A percentile compares a stretch with the other conserved stretches of the same genome.
These are phyloP conservation scores for Hippocampus kuda DNA, from an alignment of 2,797 vertebrate species.

Conservation along the genomic window DNA sequence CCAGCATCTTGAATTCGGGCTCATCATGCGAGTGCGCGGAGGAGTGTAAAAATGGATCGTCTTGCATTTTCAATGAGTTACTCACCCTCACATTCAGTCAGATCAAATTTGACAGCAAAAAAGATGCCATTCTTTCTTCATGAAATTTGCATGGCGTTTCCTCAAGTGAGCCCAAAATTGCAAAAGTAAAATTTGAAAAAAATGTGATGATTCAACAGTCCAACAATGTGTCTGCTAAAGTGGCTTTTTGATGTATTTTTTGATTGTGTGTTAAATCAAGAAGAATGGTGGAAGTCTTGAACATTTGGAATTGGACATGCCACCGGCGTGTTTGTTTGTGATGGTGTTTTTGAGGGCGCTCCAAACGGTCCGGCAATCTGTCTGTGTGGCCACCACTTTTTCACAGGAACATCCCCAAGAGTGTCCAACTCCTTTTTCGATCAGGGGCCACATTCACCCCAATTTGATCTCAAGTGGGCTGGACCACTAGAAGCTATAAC, in stretches of 20 bases:
- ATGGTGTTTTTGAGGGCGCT: neutral
- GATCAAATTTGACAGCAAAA: too few species aligned
- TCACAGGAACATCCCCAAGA: neutral
- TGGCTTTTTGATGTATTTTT: neutral
- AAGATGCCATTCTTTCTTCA: neutral
- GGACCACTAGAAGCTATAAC: too few species aligned
- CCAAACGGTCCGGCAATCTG: neutral
- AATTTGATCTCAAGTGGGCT: too few species aligned
- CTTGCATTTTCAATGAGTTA: neutral
- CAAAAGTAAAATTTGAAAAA: neutral
- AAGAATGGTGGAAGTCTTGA: neutral
- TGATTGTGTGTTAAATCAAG: neutral
- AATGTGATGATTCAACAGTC: too few species aligned
- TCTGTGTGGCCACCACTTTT: neutral
- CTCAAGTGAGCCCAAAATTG: neutral
- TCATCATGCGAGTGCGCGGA: neutral
- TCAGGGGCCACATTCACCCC: too few species aligned
- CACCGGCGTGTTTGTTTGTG: neutral
- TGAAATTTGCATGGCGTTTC: neutral
- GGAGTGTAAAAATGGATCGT: neutral
- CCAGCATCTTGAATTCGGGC: neutral
- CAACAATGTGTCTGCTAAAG: neutral
- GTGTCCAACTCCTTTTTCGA: too few species aligned
- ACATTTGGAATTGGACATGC: too few species aligned
- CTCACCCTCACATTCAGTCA: too few species aligned